These are phyloP conservation scores for Lutjanus campechanus DNA, from an alignment of 2,797 vertebrate species.

Conservation along the genomic window DNA sequence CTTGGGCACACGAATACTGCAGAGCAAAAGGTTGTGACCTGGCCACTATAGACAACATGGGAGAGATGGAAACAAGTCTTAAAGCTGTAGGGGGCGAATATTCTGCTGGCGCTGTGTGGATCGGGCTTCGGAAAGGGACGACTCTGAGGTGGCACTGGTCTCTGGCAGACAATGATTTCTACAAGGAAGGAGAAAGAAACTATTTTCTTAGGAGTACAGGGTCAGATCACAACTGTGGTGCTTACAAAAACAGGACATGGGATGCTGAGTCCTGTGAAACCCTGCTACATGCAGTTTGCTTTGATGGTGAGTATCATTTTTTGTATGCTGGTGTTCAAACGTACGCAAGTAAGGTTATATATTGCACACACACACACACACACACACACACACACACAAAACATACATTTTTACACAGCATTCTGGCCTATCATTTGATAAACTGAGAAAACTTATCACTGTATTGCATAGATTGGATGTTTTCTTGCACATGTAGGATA, in stretches of 20 bases:
- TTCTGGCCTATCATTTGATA: too few species aligned
- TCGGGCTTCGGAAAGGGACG: background rate
- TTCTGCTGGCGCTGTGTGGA: constrained; percentile 15
- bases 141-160: constrained; percentile 31
- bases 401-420: too few species aligned
- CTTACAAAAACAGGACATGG: rapidly evolving
- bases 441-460: too few species aligned
- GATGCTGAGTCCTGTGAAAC: rapidly evolving
- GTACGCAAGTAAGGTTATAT: too few species aligned
- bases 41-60: constrained; percentile 32
- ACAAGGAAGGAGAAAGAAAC: constrained; percentile 35
- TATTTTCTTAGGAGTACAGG: background rate
- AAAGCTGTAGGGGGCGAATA: background rate
- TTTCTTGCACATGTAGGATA: too few species aligned
- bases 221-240: background rate
- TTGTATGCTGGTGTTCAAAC: too few species aligned
- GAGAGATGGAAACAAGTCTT: background rate
- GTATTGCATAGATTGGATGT: too few species aligned
- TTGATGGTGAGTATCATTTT: constrained; percentile 38
- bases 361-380: too few species aligned
- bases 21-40: constrained; percentile 26
- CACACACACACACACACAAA: too few species aligned
- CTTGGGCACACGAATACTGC: constrained; percentile 31
- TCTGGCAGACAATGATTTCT: constrained; percentile 25
- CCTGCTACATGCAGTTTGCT: constrained; percentile 6